Base-by-base conservation (phyloP, 2,797 vertebrate genomes). In the Mionectes olivaceus region DNA sequence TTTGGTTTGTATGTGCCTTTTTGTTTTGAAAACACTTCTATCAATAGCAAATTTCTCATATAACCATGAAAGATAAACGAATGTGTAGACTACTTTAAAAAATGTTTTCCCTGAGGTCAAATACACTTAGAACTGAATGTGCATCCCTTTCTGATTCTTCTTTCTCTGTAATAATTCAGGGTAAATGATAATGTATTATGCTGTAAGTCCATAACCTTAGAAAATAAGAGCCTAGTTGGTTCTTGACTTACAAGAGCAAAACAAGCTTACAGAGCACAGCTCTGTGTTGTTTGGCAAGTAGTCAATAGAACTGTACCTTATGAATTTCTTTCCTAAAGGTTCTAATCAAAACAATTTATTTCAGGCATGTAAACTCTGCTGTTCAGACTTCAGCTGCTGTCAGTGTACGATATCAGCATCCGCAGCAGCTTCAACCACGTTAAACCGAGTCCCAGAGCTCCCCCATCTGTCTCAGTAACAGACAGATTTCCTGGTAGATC, bases 331-430 rank as follows among this genome's bases (percentile, higher is more conserved):
- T 98, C 97, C 97, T 98, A 98, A 98, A 98, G 97, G 97, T 97
- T 98, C 97, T 98, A 98, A 98, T 98, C 98, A 98, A 98, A 98
- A 98, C 97, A 98, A 98, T 98, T 98, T 98, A 98, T 98, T 98
- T 98, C 97, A 97, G 89, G 95, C 97, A 96, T 98, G 97, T 97
- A 98, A 98, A 97, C 96, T 96, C 94, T 86, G 95, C 87, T 97
- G 97, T 97, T 96, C 96, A 96, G 96, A 90, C 80, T 92, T 89
- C 90, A 96, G 97, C 95, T 97, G 90, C 97, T 98, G 97, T 98
- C 97, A 97, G 96, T 35, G 64, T 63, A 81, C 2, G 13, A 37
- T 86, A 80, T 79, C 94, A 76, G 83, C 84, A 93, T 64, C 94
- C 0, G 47, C 96, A 95, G 78, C n/a, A 89, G 85, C 81, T 44